Conservation (phyloP, 1,140 invertebrate species). For the Popillia japonica region DNA sequence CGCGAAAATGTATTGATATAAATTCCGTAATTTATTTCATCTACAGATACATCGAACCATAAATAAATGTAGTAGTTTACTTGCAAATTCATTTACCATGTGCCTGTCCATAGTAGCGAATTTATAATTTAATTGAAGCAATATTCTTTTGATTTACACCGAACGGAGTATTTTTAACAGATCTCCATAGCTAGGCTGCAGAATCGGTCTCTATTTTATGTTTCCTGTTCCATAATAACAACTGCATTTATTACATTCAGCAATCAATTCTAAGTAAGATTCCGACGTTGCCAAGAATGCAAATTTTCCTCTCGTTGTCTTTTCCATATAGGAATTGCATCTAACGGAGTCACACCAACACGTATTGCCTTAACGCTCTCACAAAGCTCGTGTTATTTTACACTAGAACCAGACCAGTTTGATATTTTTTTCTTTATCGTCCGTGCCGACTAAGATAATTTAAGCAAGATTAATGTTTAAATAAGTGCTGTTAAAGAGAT, state of each 20-base stretch:
- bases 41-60: background rate
- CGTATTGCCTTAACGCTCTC: background rate
- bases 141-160: conserved; percentile 25
- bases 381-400: conserved; percentile 26
- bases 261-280: conserved; percentile 7
- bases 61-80: conserved; percentile 20
- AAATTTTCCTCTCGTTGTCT: conserved; percentile 27
- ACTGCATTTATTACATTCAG: conserved; percentile 17
- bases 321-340: background rate
- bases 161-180: background rate
- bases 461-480: conserved; percentile 34
- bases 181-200: background rate
- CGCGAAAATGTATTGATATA: background rate
- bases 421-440: background rate
- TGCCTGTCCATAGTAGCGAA: background rate
- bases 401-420: conserved; percentile 3
- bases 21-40: conserved; percentile 23
- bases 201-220: background rate
- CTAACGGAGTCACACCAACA: conserved; percentile 11
- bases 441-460: conserved; percentile 12
- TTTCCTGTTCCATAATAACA: conserved; percentile 22
- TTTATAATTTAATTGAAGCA: conserved; percentile 25
- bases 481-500: conserved; percentile 30
- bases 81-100: conserved; percentile 9
- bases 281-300: conserved; percentile 19